These are phyloP conservation scores for Nothoprocta perdicaria DNA, from an alignment of 2,113 vertebrate genomes.

Conservation along the genomic window DNA sequence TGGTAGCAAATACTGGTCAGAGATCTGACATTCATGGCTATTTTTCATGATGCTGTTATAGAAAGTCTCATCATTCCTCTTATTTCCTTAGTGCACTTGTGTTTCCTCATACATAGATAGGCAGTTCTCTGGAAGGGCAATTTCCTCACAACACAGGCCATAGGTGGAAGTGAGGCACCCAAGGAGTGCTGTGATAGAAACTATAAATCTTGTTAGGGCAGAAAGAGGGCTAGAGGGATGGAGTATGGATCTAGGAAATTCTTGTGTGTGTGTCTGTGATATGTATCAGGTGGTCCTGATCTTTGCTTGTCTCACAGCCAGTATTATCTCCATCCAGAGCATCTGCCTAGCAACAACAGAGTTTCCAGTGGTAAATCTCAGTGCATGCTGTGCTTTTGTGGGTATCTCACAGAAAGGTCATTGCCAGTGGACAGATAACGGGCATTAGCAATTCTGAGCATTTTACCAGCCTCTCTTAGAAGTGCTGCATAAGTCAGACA, in stretches of 20 bases:
- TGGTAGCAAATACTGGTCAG: not conserved
- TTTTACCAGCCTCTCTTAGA: constrained; percentile 37
- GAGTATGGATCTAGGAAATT: not conserved
- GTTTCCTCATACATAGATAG: accelerated
- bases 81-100: not conserved
- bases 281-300: not conserved
- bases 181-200: not conserved
- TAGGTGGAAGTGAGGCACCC: not conserved
- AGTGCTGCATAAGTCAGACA: constrained; percentile 54
- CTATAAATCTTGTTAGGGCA: not conserved
- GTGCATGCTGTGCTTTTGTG: not conserved
- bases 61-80: not conserved
- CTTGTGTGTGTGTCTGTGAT: not conserved
- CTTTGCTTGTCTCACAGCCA: not conserved
- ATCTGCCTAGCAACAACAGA: not conserved
- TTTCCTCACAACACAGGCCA: not conserved
- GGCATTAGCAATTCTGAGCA: constrained; percentile 39
- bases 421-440: not conserved
- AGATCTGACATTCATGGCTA: not conserved
- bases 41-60: not conserved
- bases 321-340: not conserved
- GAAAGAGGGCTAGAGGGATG: not conserved
- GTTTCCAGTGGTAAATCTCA: not conserved
- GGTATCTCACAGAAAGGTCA: not conserved
- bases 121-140: not conserved